These are phyloP conservation scores for Ia io DNA, from an alignment of 2,113 vertebrate species.

Conservation along the genomic window DNA sequence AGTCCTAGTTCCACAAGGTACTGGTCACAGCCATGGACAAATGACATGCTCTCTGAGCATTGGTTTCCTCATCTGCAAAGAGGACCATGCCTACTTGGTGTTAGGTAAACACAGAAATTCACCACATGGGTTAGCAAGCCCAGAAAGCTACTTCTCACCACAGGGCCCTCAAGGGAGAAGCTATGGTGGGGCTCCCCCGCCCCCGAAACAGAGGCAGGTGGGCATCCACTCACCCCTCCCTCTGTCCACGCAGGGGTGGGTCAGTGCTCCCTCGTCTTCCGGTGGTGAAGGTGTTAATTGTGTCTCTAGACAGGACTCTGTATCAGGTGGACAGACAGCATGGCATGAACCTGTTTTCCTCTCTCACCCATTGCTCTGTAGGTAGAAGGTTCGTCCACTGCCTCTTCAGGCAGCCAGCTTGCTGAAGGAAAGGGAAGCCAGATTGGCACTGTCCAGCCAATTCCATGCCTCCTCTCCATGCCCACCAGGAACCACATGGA, in stretches of 20 bases:
- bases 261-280: background rate
- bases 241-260: background rate
- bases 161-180: no score
- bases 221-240: background rate
- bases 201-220: background rate
- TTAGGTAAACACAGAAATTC: background rate
- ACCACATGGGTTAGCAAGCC: background rate
- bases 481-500: conserved; percentile 98
- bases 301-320: background rate
- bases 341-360: background rate
- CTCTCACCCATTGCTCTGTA: conserved; percentile 73
- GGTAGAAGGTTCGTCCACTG: conserved; percentile 87
- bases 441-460: conserved; percentile 85
- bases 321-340: background rate
- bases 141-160: background rate
- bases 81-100: background rate
- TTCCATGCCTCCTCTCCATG: conserved; percentile 96
- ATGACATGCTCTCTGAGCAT: background rate
- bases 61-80: background rate
- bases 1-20: background rate
- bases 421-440: conserved; percentile 86
- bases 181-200: background rate
- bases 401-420: conserved; percentile 85
- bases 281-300: background rate
- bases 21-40: background rate